These are phyloP conservation scores for Drosophila bifasciata DNA, from an alignment of 1,140 invertebrate species.

Conservation along the genomic window DNA sequence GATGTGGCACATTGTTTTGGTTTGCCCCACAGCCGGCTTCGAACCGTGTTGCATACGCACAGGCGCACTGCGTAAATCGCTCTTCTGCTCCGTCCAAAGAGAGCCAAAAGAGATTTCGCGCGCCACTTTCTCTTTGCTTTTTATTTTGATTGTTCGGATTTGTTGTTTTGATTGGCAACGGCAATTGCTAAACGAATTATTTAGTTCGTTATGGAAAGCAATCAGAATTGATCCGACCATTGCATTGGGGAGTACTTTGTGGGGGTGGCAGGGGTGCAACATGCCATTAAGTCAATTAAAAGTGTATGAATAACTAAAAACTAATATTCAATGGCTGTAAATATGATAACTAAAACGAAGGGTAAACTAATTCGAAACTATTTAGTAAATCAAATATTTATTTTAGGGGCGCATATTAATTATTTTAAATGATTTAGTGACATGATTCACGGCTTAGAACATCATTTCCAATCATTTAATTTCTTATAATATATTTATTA, in stretches of 20 bases:
- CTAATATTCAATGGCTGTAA: too few species aligned
- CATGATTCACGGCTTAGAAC: too few species aligned
- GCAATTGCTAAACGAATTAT: constrained; percentile 14
- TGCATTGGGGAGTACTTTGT: not conserved
- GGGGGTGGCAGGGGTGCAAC: too few species aligned
- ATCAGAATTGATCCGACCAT: constrained; percentile 22
- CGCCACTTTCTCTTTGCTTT: constrained; percentile 48
- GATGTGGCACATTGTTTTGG: constrained; percentile 65
- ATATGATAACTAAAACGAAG: too few species aligned
- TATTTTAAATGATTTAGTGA: too few species aligned
- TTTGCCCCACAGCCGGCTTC: constrained; percentile 63
- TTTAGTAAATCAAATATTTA: too few species aligned
- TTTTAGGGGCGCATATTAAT: too few species aligned
- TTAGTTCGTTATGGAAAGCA: constrained; percentile 10
- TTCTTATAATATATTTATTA: too few species aligned
- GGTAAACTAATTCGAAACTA: too few species aligned
- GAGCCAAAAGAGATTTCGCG: not conserved
- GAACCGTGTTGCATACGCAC: constrained; percentile 78
- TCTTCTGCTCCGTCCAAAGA: constrained; percentile 56
- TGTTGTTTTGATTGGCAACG: constrained; percentile 6
- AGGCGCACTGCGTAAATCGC: constrained; percentile 59
- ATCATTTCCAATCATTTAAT: too few species aligned
- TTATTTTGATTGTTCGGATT: constrained; percentile 25
- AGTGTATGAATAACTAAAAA: too few species aligned
- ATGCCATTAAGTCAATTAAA: too few species aligned